These are phyloP conservation scores for Aramus guarauna DNA, from an alignment of 2,113 vertebrate genomes.

Conservation along the genomic window DNA sequence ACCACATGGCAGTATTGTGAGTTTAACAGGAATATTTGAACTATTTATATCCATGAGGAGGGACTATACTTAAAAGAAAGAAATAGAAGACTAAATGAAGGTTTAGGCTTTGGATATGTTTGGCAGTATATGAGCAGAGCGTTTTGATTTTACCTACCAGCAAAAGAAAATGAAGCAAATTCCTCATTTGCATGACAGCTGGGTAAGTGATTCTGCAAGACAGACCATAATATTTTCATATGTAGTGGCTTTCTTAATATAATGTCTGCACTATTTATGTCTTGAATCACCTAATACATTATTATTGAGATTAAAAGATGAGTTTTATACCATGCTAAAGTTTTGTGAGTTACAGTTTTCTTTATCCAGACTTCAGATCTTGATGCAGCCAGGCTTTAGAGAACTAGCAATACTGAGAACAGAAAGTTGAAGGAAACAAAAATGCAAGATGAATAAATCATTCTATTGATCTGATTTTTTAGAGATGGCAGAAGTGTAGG, in stretches of 20 bases:
- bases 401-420: neutral
- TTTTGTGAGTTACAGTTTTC: neutral
- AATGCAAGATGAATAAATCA: neutral
- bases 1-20: rapidly evolving
- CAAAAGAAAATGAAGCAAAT: neutral
- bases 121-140: neutral
- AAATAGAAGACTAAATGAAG: neutral
- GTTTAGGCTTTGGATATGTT: neutral
- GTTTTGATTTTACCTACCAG: neutral
- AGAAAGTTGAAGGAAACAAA: neutral
- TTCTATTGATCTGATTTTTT: neutral
- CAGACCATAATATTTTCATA: neutral
- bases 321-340: rapidly evolving
- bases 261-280: neutral
- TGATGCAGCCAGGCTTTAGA: neutral
- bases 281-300: neutral
- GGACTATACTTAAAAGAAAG: no score
- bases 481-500: neutral
- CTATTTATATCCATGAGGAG: neutral
- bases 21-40: neutral
- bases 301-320: neutral
- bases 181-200: neutral
- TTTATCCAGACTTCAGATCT: neutral
- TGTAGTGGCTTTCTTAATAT: neutral
- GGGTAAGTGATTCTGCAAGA: neutral